phyloP scores from a whole-genome alignment of 2,113 vertebrate genomes.

The Scolopax mira region DNA sequence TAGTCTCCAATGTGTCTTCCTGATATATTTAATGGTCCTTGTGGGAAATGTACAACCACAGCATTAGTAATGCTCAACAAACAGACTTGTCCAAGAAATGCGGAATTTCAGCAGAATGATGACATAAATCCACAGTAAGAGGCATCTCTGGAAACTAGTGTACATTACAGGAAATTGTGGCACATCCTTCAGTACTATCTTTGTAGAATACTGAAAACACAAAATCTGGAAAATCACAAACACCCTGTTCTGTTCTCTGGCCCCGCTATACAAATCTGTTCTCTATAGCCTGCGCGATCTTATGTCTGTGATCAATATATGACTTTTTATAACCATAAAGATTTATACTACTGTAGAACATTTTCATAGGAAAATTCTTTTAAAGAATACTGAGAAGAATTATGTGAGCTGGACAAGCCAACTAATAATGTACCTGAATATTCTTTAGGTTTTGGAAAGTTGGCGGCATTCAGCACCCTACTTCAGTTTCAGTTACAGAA shows the following conservation, averaged over 20 bases:
- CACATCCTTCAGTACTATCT: background rate
- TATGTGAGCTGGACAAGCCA: background rate
- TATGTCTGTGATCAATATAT: background rate
- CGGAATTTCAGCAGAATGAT: background rate
- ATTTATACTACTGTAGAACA: background rate
- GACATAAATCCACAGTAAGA: background rate
- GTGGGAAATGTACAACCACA: background rate
- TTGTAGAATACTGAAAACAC: background rate
- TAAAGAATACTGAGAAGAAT: background rate
- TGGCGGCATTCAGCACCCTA: background rate
- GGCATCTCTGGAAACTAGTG: background rate
- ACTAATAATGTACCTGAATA: background rate
- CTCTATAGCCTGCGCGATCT: background rate
- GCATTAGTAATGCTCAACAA: background rate
- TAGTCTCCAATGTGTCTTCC: background rate
- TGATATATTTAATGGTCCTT: background rate
- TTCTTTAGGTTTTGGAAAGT: conserved; percentile 47
- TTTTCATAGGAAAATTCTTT: conserved; percentile 28
- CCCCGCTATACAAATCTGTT: background rate
- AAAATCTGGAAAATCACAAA: background rate
- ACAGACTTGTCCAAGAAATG: background rate
- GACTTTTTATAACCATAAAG: background rate
- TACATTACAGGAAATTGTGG: background rate
- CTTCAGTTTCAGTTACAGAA: background rate
- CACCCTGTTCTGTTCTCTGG: background rate